phyloP scores from a whole-genome alignment of 2,888 invertebrate species.

The Smittia sp. region DNA sequence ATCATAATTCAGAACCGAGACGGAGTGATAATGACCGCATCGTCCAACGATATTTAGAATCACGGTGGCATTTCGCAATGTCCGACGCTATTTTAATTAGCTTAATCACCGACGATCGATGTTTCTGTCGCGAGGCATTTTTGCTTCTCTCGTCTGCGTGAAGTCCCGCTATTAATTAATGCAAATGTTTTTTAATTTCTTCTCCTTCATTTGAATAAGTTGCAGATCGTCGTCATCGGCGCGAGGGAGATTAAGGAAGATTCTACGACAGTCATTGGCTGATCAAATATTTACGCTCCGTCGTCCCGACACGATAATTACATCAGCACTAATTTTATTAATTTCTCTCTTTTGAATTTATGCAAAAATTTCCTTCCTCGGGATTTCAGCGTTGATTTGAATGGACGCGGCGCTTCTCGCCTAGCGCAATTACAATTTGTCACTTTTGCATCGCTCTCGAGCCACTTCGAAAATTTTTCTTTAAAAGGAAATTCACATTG shows the following conservation, averaged over 20 bases:
- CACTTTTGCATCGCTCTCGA: no score
- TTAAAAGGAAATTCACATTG: constrained; percentile 28
- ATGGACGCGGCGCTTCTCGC: neutral
- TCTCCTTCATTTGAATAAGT: constrained; percentile 19
- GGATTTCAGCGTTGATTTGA: neutral
- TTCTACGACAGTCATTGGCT: neutral
- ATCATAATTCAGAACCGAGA: constrained; percentile 6
- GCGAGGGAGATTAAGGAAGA: neutral
- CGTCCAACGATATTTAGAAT: neutral
- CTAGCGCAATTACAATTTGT: no score
- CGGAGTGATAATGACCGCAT: neutral
- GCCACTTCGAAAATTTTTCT: neutral
- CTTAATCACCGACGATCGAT: neutral
- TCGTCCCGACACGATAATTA: constrained; percentile 5
- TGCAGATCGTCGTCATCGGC: neutral
- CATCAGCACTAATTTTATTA: constrained; percentile 7
- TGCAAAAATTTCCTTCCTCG: neutral
- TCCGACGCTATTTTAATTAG: constrained; percentile 11
- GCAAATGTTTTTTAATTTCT: constrained; percentile 27
- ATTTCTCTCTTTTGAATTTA: constrained; percentile 5
- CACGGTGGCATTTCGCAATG: constrained; percentile 1
- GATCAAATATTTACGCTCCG: neutral
- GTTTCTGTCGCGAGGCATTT: neutral
- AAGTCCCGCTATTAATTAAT: constrained; percentile 41
- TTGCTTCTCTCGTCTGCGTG: neutral